Evolutionary conservation across 1,140 invertebrate species (phyloP), one percentile per base, ranked within the genome.

Genomic region (Zaprionus vittiger): DNA sequence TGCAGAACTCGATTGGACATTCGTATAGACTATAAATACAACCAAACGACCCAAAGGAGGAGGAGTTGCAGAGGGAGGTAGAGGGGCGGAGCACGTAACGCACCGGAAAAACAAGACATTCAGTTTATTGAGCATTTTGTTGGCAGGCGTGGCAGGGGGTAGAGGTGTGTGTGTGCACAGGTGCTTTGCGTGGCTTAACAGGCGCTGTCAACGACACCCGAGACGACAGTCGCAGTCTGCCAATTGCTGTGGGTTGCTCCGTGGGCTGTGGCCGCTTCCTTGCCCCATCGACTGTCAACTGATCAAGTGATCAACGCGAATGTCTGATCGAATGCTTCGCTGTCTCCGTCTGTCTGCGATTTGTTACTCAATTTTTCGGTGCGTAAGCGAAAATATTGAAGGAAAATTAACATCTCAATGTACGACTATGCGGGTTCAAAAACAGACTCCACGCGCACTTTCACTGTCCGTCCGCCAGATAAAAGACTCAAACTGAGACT

Each of bases 91-190:
- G 62, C 81, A 84, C 82, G 80, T 72, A 75, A 87, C 83, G 80
- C 84, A 87, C 84, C 84, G 84, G 84, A 87, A 87, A 87, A 87
- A 87, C 85, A 84, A 89, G 84, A 60, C 81, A 77, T 83, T 89
- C 62, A 87, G 79, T 89, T 87, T 87, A 79, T 89, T 87, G 54
- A 87, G 66, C 84, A 87, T 87, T 76, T 84, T 81, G 64, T 47
- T 56, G 28, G 24, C 34, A 38, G 57, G 14, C 20, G 22, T 26
- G 38, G 11, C 31, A 7, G 17, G 20, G 17, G 20, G 14, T 5
- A 26, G 15, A 26, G 22, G 6, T 12, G 14, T 24, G 26, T 24
- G 26, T 26, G 12, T 28, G 12, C n/a, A 37, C 14, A 17, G 24
- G 37, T 61, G 59, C 34, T 15, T 24, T 12, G 20, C 6, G 20